phyloP scores from a whole-genome alignment of 2,888 invertebrate genomes.

The Copidosoma aretas region DNA sequence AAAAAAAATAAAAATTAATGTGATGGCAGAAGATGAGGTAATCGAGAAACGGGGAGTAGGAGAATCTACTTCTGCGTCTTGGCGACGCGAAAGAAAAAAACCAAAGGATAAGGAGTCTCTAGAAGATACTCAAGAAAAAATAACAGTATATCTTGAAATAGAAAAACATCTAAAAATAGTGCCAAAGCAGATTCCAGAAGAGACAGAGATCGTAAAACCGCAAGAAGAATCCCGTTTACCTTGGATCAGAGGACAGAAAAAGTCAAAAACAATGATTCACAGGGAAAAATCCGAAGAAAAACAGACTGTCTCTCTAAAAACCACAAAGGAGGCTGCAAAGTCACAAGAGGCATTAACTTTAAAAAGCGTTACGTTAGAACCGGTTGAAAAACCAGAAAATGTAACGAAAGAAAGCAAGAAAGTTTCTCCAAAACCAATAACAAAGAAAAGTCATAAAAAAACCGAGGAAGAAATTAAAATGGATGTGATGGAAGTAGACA shows the following conservation, averaged over 20 bases:
- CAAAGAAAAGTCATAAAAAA: not conserved
- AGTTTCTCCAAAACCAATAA: too few relatives aligned
- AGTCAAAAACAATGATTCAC: not conserved
- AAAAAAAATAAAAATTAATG: not conserved
- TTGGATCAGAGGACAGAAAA: constrained; percentile 55
- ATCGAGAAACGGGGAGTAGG: too few relatives aligned
- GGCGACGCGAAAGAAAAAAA: not conserved
- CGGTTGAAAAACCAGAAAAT: not conserved
- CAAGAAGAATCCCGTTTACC: constrained; percentile 63
- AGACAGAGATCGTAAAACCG: constrained; percentile 40
- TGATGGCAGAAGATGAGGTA: constrained; percentile 8
- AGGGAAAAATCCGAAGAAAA: not conserved
- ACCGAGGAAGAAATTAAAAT: constrained; percentile 22
- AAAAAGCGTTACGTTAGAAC: too few relatives aligned
- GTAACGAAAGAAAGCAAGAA: too few relatives aligned
- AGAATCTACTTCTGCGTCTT: too few relatives aligned
- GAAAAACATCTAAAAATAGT: constrained; percentile 48
- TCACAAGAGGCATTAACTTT: not conserved
- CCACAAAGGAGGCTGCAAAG: not conserved
- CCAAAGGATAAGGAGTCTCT: not conserved
- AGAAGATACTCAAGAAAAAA: not conserved
- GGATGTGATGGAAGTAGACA: constrained; percentile 7
- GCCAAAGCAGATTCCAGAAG: constrained; percentile 39
- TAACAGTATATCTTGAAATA: not conserved
- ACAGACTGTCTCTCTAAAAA: constrained; percentile 33